phyloP scores from a whole-genome alignment of 1,140 invertebrate species.

The Anastatus disparis region DNA sequence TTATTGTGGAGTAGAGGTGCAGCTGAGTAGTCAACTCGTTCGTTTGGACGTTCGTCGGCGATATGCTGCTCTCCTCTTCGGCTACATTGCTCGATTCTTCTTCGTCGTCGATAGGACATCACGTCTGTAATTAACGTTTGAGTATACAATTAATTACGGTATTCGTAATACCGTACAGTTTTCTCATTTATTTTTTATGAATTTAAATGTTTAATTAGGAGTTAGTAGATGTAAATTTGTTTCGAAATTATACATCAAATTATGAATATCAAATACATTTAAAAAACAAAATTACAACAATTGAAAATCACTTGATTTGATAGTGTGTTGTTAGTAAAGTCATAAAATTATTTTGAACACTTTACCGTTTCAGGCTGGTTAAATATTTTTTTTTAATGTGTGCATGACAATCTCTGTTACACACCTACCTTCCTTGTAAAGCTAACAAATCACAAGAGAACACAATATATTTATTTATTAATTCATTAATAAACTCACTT shows the following conservation, averaged over 20 bases:
- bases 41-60: slow-evolving; percentile 14
- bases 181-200: too few relatives aligned
- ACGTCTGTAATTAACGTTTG: slow-evolving; percentile 55
- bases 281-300: too few relatives aligned
- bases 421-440: slow-evolving; percentile 37
- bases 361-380: slow-evolving; percentile 5
- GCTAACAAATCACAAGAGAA: slow-evolving; percentile 42
- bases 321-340: too few relatives aligned
- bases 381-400: not conserved
- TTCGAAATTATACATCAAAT: too few relatives aligned
- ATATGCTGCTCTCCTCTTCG: slow-evolving; percentile 37
- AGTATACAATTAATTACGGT: not conserved
- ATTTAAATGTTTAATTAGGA: not conserved
- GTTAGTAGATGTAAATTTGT: not conserved
- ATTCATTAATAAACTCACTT: too few relatives aligned
- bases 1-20: slow-evolving; percentile 61
- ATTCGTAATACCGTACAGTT: too few relatives aligned
- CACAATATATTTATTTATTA: not conserved
- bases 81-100: slow-evolving; percentile 43
- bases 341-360: too few relatives aligned
- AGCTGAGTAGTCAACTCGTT: slow-evolving; percentile 47
- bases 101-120: slow-evolving; percentile 58
- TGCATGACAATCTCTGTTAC: not conserved
- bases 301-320: too few relatives aligned
- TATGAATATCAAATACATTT: too few relatives aligned